These are phyloP conservation scores for Idaea aversata DNA, from an alignment of 2,888 invertebrate genomes.

Conservation along the genomic window DNA sequence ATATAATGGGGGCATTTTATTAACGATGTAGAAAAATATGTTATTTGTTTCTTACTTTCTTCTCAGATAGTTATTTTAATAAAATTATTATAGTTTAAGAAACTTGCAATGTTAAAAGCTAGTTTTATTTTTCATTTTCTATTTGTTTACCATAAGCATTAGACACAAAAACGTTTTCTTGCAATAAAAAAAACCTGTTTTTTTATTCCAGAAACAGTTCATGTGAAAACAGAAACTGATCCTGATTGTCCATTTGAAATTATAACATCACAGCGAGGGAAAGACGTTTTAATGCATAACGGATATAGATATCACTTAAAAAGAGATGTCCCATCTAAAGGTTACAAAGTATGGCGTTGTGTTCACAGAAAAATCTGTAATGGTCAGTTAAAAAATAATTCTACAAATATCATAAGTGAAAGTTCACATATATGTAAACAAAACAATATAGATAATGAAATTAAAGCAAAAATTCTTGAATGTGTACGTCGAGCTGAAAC, in stretches of 20 bases:
- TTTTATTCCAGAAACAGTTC: not conserved
- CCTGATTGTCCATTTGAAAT: not conserved
- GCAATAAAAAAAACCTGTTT: not conserved
- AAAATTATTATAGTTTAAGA: too few species aligned
- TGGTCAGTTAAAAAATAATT: not conserved
- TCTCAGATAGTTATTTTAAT: too few species aligned
- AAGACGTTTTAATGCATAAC: not conserved
- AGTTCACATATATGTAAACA: slow-evolving; percentile 6
- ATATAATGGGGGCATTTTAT: too few species aligned
- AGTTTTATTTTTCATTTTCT: not conserved
- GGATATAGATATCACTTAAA: not conserved
- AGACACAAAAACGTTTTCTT: not conserved
- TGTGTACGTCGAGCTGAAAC: slow-evolving; percentile 7
- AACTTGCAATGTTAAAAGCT: not conserved
- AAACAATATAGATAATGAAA: slow-evolving; percentile 11
- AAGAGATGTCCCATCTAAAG: not conserved
- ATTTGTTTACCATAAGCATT: not conserved
- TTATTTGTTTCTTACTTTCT: too few species aligned
- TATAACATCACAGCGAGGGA: not conserved
- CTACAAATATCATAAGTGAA: not conserved
- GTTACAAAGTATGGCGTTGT: not conserved
- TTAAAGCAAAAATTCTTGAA: slow-evolving; percentile 7
- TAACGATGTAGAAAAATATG: too few species aligned
- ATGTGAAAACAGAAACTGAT: not conserved
- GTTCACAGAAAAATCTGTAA: not conserved